Conservation (phyloP, 2,113 vertebrate species). For the Psammodynastes pulverulentus region DNA sequence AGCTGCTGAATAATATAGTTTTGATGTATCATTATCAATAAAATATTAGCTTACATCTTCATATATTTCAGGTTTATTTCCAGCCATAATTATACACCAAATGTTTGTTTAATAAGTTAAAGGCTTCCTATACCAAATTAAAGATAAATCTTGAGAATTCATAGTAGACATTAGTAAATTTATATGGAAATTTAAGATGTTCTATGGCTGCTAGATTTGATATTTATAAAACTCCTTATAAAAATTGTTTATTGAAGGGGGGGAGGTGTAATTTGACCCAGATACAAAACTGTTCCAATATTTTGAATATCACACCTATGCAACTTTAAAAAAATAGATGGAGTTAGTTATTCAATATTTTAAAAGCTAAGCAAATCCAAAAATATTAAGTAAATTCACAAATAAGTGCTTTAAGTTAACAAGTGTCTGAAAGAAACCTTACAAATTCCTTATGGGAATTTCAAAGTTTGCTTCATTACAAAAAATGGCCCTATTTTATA, state of each 20-base stretch:
- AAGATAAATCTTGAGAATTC: not conserved
- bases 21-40: not conserved
- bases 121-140: not conserved
- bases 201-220: not conserved
- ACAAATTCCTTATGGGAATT: no score
- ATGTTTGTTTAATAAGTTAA: not conserved
- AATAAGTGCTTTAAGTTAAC: not conserved
- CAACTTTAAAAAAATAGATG: not conserved
- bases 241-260: not conserved
- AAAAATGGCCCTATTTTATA: not conserved
- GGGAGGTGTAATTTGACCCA: not conserved
- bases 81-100: not conserved
- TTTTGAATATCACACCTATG: not conserved
- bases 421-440: not conserved
- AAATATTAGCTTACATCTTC: not conserved
- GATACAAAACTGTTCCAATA: not conserved
- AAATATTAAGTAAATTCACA: no score
- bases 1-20: not conserved
- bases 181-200: not conserved
- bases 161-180: not conserved
- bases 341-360: not conserved
- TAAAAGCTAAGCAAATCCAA: not conserved
- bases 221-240: not conserved
- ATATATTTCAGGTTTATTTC: not conserved
- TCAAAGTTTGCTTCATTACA: not conserved